Evolutionary conservation across 2,113 vertebrate species (phyloP).

Genomic region (Rhea pennata): DNA sequence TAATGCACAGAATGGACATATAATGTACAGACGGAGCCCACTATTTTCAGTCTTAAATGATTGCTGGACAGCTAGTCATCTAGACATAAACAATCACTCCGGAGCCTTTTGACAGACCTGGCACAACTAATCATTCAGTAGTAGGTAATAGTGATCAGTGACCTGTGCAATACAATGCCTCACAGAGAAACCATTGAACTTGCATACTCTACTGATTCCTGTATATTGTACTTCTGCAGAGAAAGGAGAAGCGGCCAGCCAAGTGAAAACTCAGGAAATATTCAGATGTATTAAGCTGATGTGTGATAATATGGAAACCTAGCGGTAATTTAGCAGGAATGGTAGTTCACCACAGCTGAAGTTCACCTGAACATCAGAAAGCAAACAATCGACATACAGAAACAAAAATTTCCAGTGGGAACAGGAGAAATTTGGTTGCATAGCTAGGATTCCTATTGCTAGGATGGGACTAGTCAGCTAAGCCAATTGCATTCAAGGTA

Average conservation of each 20-base stretch:
- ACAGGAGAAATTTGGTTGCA: not conserved
- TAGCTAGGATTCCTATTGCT: not conserved
- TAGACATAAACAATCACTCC: not conserved
- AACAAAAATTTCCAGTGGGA: not conserved
- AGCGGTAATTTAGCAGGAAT: not conserved
- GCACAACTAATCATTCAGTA: not conserved
- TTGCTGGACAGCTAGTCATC: not conserved
- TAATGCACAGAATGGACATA: not conserved
- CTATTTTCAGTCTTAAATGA: not conserved
- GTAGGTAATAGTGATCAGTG: not conserved
- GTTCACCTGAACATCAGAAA: not conserved
- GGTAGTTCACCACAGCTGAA: not conserved
- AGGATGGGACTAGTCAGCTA: accelerated
- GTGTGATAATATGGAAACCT: not conserved
- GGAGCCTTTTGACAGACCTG: not conserved
- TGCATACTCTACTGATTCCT: not conserved
- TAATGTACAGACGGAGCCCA: not conserved
- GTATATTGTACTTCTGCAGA: not conserved
- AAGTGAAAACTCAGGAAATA: not conserved
- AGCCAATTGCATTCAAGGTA: not conserved
- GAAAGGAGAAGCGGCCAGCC: not conserved
- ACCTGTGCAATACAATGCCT: not conserved
- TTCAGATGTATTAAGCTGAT: not conserved
- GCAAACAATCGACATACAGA: not conserved
- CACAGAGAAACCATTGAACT: not conserved